phyloP scores from a whole-genome alignment of 1,140 invertebrate genomes.

The Heliconius eleuchia region DNA sequence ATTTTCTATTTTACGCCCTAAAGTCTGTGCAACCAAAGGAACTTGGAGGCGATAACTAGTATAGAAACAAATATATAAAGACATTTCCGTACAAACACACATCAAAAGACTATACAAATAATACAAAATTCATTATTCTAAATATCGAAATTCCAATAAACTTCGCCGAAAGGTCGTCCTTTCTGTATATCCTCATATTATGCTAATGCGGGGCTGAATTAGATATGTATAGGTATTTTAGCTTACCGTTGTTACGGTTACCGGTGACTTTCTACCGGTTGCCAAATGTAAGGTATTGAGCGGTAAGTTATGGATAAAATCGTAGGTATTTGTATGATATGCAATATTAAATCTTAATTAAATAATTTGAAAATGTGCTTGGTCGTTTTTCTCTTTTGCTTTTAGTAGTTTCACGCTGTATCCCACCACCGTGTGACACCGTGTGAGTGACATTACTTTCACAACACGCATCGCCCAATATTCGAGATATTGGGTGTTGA shows the following conservation, averaged over 20 bases:
- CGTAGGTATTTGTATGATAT: neutral
- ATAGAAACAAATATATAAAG: too few relatives aligned
- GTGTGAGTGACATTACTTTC: neutral
- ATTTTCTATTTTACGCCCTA: neutral
- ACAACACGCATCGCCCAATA: neutral
- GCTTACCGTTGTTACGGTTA: neutral
- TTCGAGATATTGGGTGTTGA: too few relatives aligned
- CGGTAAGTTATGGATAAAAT: neutral
- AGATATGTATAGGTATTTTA: conserved; percentile 17
- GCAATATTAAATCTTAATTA: neutral
- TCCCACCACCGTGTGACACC: too few relatives aligned
- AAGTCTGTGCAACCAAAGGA: neutral
- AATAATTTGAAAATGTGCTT: neutral
- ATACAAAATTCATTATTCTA: neutral
- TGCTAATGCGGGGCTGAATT: conserved; percentile 7
- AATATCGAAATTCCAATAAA: neutral
- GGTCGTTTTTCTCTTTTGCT: neutral
- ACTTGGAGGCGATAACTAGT: too few relatives aligned
- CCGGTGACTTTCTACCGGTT: neutral
- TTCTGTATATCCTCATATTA: conserved; percentile 5
- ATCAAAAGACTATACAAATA: neutral
- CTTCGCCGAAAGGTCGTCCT: neutral
- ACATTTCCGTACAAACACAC: neutral
- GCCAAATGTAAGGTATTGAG: neutral
- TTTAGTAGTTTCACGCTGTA: too few relatives aligned